Conservation (phyloP, 2,113 vertebrate genomes). For the Otus sunia region DNA sequence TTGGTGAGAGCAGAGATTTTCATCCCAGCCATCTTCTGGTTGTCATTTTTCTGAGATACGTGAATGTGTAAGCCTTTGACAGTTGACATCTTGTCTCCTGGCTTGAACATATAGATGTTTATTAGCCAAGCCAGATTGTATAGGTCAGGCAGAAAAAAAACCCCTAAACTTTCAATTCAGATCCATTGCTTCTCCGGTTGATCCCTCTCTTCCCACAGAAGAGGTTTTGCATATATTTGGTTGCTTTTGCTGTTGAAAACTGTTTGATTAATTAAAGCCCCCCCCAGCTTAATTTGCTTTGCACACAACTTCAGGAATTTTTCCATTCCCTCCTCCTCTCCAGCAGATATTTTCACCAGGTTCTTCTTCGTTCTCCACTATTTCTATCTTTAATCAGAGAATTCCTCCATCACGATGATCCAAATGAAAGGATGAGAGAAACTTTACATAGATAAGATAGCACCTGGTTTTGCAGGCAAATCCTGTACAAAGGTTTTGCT, state of each 20-base stretch:
- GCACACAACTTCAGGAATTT: not conserved
- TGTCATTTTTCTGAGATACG: not conserved
- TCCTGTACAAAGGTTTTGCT: not conserved
- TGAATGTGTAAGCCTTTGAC: not conserved
- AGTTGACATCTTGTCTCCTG: not conserved
- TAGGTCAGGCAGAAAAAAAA: not conserved
- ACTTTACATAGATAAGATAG: not conserved
- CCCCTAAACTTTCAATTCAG: not conserved
- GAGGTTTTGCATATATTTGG: not conserved
- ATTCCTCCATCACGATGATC: not conserved
- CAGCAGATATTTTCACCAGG: not conserved
- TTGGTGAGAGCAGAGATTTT: not conserved
- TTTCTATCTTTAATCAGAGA: not conserved
- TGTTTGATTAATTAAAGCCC: not conserved
- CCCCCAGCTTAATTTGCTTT: not conserved
- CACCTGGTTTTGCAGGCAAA: not conserved
- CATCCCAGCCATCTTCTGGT: not conserved
- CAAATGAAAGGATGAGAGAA: not conserved
- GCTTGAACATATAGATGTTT: not conserved
- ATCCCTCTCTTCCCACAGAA: not conserved
- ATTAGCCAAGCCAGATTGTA: not conserved
- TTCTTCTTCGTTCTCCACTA: not conserved
- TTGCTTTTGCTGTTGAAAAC: not conserved
- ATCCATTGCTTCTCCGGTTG: not conserved
- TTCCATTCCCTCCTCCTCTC: not conserved